Conservation (phyloP, 2,888 invertebrate genomes). For the Aspidiotus rigidus region DNA sequence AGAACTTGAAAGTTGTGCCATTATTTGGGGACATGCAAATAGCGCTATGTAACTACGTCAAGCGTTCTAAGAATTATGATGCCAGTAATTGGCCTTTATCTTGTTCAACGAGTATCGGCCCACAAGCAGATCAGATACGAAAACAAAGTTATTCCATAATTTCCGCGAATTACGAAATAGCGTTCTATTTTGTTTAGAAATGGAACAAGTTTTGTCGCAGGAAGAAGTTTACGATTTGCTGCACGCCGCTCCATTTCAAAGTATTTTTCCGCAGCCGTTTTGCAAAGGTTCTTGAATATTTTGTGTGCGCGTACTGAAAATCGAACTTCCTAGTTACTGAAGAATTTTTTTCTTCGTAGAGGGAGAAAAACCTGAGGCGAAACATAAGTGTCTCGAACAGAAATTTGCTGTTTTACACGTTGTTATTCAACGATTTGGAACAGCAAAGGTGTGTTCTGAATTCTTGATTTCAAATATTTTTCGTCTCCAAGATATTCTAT, state of each 20-base stretch:
- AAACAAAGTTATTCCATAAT: constrained; percentile 91
- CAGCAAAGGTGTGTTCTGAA: constrained; percentile 63
- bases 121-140: constrained; percentile 89
- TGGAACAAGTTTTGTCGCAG: constrained; percentile 92
- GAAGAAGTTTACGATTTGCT: constrained; percentile 96
- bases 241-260: constrained; percentile 96
- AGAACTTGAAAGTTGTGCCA: constrained; percentile 88
- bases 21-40: constrained; percentile 99
- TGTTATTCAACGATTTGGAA: constrained; percentile 90
- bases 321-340: background rate
- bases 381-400: constrained; percentile 85
- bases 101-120: constrained; percentile 69
- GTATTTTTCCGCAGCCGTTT: constrained; percentile 87
- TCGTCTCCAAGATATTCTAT: background rate
- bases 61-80: constrained; percentile 86
- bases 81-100: constrained; percentile 84
- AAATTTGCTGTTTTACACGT: constrained; percentile 93
- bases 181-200: constrained; percentile 86
- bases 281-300: constrained; percentile 62
- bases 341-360: constrained; percentile 50
- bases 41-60: constrained; percentile 95
- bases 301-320: background rate
- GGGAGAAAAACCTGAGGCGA: constrained; percentile 87
- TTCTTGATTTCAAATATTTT: background rate
- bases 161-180: constrained; percentile 95